Evolutionary conservation across 2,888 invertebrate genomes (phyloP), one percentile per base, ranked within the genome.

Genomic region (Zele albiditarsus): DNA sequence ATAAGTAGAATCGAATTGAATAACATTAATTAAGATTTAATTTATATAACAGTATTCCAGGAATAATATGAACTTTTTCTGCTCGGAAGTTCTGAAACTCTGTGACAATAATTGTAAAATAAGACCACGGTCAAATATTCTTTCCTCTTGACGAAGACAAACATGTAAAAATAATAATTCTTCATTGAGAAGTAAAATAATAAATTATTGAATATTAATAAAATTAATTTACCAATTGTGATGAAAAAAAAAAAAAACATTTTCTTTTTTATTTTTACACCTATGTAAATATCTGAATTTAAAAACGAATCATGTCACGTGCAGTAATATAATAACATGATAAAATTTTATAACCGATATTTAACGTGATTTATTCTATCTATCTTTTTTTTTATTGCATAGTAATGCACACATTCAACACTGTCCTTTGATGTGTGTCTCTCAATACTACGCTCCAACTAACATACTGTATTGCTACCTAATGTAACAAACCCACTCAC

Each of bases 371-470:
- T 23, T 53, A 53, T 23, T 67, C 23, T n/a, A 3, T 66, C 23
- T 25, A 23, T 25, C 25, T 23, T 23, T 3, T 42, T 66, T 42
- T 66, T 42, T 25, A 46, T 46, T 46, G 46, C 16, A 46, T 46
- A n/a, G n/a, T 5, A 53, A 53, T 20, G 20, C n/a, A n/a, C 3
- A 42, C 25, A 38, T 25, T 14, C 31, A 31, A 6, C 1, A 42
- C 42, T 16, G 27, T 27, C 57, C 33, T 31, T 57, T 53, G 57
- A 20, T 69, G 12, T 20, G 28, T 31, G 20, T 28, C 20, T 33
- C 12, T 69, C 14, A 53, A 53, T 69, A 53, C 1, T 14, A 69
- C 68, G 57, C 20, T 23, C 28, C 68, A 53, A 27, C 28, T 28
- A 46, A 1, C n/a, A 27, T 16, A 14, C 20, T 16, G 27, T 20